A percentile compares a stretch with the other conserved stretches of the same genome.
Conservation (phyloP, 2,797 vertebrate genomes). For the Coccyzus lansbergi region DNA sequence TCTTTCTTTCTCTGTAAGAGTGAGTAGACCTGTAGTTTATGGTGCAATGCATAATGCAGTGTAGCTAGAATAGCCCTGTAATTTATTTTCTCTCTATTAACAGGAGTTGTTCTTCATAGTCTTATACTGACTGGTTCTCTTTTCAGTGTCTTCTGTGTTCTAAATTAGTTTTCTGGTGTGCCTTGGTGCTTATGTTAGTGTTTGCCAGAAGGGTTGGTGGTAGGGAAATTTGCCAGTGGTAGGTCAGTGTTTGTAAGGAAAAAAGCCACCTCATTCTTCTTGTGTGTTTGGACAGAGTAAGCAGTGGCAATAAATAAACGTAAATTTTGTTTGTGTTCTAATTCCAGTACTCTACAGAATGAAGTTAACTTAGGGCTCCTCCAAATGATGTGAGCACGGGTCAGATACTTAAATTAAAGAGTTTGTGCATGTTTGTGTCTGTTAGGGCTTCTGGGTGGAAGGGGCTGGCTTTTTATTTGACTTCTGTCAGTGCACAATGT, state of each 20-base stretch:
- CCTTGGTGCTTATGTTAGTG: neutral
- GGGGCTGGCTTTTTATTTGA: neutral
- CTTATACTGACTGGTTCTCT: neutral
- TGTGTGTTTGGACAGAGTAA: neutral
- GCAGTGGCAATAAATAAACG: neutral
- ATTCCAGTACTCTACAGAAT: neutral
- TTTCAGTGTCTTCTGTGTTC: neutral
- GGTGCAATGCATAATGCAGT: neutral
- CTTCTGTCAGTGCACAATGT: neutral
- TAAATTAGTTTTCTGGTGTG: neutral
- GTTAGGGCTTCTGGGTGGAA: neutral
- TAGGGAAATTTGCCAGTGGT: neutral
- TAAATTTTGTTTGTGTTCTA: neutral
- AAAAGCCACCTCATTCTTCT: neutral
- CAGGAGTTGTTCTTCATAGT: neutral
- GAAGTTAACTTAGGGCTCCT: neutral
- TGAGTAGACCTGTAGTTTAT: neutral
- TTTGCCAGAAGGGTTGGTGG: neutral
- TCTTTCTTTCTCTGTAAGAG: neutral
- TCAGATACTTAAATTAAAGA: neutral
- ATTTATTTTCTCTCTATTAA: neutral
- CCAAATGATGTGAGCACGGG: no score
- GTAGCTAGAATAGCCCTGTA: neutral
- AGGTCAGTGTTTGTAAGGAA: neutral
- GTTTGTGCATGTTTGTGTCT: neutral